Base-by-base conservation (phyloP, 2,888 invertebrate species). In the Andrena camellia region DNA sequence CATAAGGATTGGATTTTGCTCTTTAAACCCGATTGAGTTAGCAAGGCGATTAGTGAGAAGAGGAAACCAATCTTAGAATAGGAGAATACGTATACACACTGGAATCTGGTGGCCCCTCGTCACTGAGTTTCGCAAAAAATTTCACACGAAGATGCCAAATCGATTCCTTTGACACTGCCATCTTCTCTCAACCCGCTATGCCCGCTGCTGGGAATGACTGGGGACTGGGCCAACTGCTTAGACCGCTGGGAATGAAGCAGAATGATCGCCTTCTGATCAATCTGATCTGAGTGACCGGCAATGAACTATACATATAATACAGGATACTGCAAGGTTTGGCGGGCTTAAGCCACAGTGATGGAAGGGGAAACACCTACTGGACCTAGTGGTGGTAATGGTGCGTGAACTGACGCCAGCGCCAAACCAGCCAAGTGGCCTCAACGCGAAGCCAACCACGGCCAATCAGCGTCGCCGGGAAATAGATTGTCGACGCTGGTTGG, bases 131-230 rank as follows among this genome's bases (percentile, higher is more conserved):
- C 76, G 91, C 92, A 69, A 93, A 89, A 81, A 94, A 94, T 77
- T 89, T 92, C 4, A 92, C 92, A 29, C 94, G 91, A 8, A 94
- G 88, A 62, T 94, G 93, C 10, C 81, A 68, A 68, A 94, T 91
- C 72, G 89, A 88, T 80, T 91, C 90, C 20, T 81, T 35, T 48
- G 87, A 90, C 63, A 89, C 85, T 88, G 92, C 93, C 93, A 93
- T 93, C 60, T 70, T 90, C 69, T 62, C 59, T 74, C 70, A 84
- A 83, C 63, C 83, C 78, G 69, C 80, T 35, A 35, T 35, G 35
- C 35, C 42, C 42, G 42, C 13, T 42, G 13, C 42, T 42, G 13
- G 13, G 42, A 42, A 42, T 17, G 17, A 17, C 42, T 42, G 3
- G 42, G 42, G 13, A 42, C 42, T 42, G 42, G 42, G 42, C 42